Conservation (phyloP, 2,797 vertebrate species). For the Anas capensis region DNA sequence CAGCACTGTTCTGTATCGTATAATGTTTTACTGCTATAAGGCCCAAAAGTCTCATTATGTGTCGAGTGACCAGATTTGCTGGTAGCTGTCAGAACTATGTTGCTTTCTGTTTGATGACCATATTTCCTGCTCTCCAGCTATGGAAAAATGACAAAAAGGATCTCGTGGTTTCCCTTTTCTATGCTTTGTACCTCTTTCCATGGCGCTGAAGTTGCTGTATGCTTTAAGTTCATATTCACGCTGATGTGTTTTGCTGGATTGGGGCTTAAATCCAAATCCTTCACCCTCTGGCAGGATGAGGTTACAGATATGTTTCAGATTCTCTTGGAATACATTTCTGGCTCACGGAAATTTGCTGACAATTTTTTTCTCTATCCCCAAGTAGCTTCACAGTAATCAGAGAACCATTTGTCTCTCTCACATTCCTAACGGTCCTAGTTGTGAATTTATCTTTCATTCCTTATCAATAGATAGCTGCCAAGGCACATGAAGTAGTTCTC, state of each 20-base stretch:
- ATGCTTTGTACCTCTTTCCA: fast-evolving
- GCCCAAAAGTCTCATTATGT: not conserved
- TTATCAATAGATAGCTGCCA: conserved; percentile 1
- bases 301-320: not conserved
- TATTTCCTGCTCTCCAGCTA: not conserved
- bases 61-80: not conserved
- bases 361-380: not conserved
- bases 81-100: not conserved
- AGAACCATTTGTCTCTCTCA: conserved; percentile 17
- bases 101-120: not conserved
- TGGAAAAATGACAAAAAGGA: not conserved
- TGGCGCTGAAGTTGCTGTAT: not conserved
- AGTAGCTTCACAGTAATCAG: not conserved
- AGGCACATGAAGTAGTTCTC: not conserved
- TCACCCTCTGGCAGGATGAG: not conserved
- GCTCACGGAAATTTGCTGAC: conserved; percentile 8
- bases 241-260: not conserved
- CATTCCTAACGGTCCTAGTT: not conserved
- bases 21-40: not conserved
- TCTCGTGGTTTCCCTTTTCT: not conserved
- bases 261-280: not conserved
- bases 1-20: not conserved
- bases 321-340: conserved; percentile 19
- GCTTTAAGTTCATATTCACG: not conserved
- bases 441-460: conserved; percentile 21